Conservation (phyloP, 2,797 vertebrate species). For the Alcedo atthis region DNA sequence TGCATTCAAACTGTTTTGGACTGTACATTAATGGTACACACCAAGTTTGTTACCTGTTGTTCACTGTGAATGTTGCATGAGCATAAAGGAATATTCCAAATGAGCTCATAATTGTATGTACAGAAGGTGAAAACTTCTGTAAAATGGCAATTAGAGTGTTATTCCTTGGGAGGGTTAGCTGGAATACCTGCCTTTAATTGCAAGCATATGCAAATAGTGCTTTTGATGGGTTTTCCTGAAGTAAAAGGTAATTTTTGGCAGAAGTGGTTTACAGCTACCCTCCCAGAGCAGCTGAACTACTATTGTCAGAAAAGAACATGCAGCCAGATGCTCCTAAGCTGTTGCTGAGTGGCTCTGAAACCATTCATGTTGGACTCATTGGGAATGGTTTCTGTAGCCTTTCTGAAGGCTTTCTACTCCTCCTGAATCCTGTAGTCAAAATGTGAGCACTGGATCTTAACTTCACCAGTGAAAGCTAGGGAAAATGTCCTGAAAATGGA, state of each 20-base stretch:
- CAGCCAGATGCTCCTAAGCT: fast-evolving
- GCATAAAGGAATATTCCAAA: too few relatives aligned
- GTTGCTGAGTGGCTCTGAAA: neutral
- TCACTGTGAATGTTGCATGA: too few relatives aligned
- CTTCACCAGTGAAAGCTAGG: neutral
- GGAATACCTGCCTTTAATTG: too few relatives aligned
- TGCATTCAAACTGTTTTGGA: too few relatives aligned
- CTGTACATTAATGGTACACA: too few relatives aligned
- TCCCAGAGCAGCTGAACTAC: neutral
- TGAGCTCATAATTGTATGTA: too few relatives aligned
- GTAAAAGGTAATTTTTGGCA: neutral
- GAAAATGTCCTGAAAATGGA: neutral
- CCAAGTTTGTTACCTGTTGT: too few relatives aligned
- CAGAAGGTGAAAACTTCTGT: too few relatives aligned
- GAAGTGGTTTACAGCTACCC: neutral
- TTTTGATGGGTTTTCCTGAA: neutral
- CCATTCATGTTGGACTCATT: neutral
- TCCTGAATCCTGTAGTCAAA: neutral
- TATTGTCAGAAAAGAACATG: fast-evolving
- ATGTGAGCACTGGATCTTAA: neutral
- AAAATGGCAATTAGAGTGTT: too few relatives aligned
- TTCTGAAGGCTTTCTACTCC: neutral
- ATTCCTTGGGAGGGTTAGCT: too few relatives aligned
- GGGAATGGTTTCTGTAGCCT: neutral
- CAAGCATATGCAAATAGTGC: too few relatives aligned